A percentile compares a stretch with the other conserved stretches of the same genome.
These are phyloP conservation scores for Synanceia verrucosa DNA, from an alignment of 2,797 vertebrate species.

Conservation along the genomic window DNA sequence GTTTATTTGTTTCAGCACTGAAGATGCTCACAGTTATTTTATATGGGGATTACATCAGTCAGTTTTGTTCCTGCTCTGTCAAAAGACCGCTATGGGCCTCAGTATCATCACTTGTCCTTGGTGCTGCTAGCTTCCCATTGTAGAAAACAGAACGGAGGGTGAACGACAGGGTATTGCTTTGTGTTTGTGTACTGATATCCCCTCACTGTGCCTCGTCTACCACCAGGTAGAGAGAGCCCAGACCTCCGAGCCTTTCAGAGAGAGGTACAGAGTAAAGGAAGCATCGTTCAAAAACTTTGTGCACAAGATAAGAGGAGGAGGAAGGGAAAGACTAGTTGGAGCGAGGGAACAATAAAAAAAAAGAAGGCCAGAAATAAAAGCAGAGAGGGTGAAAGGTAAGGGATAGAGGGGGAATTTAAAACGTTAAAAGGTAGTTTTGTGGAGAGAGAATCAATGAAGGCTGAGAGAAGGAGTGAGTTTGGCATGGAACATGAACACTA, in stretches of 20 bases:
- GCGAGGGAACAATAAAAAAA: slow-evolving; percentile 52
- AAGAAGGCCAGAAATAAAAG: slow-evolving; percentile 77
- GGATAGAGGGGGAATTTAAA: slow-evolving; percentile 43
- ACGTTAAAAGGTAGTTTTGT: slow-evolving; percentile 66
- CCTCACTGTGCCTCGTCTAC: slow-evolving; percentile 66
- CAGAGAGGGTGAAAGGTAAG: slow-evolving; percentile 43
- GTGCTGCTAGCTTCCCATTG: slow-evolving; percentile 80
- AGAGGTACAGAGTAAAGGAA: slow-evolving; percentile 86
- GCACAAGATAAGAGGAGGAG: slow-evolving; percentile 75
- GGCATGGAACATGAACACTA: slow-evolving; percentile 88
- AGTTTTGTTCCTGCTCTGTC: slow-evolving; percentile 89
- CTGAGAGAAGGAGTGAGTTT: slow-evolving; percentile 80
- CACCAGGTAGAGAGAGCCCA: slow-evolving; percentile 50
- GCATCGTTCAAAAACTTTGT: slow-evolving; percentile 85
- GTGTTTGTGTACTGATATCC: slow-evolving; percentile 82
- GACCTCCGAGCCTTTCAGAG: slow-evolving; percentile 62
- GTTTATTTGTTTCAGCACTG: slow-evolving; percentile 96
- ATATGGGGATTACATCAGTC: slow-evolving; percentile 91
- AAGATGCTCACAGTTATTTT: slow-evolving; percentile 96
- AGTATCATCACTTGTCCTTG: slow-evolving; percentile 62
- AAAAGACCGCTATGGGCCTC: slow-evolving; percentile 58
- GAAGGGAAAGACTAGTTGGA: slow-evolving; percentile 45
- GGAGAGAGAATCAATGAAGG: slow-evolving; percentile 75
- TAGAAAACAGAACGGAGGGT: slow-evolving; percentile 91
- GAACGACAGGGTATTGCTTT: slow-evolving; percentile 95